Evolutionary conservation across 2,113 vertebrate genomes (phyloP).

Genomic region (Aspiorhynchus laticeps): DNA sequence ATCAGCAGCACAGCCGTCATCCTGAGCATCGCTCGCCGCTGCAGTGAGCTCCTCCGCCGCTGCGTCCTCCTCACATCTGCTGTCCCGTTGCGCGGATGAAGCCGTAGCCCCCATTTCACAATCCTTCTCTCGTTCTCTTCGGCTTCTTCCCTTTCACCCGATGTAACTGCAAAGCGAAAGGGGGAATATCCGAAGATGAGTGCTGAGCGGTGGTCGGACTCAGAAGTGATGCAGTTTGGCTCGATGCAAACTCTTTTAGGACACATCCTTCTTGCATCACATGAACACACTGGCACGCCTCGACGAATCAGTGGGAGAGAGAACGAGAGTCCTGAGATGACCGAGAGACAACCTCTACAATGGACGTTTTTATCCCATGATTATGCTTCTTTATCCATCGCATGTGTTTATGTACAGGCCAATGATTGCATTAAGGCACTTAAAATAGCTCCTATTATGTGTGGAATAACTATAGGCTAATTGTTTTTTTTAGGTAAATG

Average conservation of each 20-base stretch:
- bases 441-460: neutral
- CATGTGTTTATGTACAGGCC: neutral
- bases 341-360: neutral
- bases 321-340: conserved; percentile 38
- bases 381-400: neutral
- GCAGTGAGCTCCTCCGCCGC: conserved; percentile 65
- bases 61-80: conserved; percentile 56
- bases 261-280: conserved; percentile 80
- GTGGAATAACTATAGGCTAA: neutral
- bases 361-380: conserved; percentile 17
- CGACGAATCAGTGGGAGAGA: conserved; percentile 71
- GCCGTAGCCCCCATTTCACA: conserved; percentile 77
- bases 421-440: neutral
- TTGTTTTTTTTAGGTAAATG: neutral
- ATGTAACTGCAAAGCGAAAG: neutral
- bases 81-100: conserved; percentile 77
- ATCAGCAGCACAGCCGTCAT: conserved; percentile 31
- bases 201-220: conserved; percentile 38
- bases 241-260: conserved; percentile 72
- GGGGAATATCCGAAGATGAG: conserved; percentile 11
- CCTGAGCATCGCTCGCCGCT: conserved; percentile 52
- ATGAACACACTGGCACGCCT: conserved; percentile 83
- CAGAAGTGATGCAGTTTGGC: conserved; percentile 69
- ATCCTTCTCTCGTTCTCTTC: conserved; percentile 49
- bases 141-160: conserved; percentile 37